Conservation (phyloP, 35 echinoderm and acorn worm species). For the Chiridota heheva region DNA sequence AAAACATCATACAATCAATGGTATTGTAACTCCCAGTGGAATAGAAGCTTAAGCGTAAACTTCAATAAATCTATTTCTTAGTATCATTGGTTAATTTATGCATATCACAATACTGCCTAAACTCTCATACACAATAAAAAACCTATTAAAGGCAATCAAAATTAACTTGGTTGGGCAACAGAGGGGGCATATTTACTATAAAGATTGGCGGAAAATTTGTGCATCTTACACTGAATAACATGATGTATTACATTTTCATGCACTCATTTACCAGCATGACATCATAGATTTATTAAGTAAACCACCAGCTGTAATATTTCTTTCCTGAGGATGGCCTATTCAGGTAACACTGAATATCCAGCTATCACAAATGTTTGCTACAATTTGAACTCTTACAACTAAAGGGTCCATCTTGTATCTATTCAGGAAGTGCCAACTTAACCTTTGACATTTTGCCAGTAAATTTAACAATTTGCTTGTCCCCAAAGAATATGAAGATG, state of each 20-base stretch:
- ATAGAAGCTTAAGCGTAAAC: neutral
- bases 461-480: too few species aligned
- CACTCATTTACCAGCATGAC: neutral
- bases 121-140: neutral
- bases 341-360: too few species aligned
- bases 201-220: neutral
- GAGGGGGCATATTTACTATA: neutral
- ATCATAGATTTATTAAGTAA: neutral
- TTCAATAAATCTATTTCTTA: neutral
- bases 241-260: neutral
- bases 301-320: too few species aligned
- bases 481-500: too few species aligned
- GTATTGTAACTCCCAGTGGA: neutral
- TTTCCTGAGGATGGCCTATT: too few species aligned
- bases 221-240: neutral
- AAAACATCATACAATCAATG: neutral
- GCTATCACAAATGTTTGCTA: too few species aligned
- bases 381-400: too few species aligned
- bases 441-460: too few species aligned
- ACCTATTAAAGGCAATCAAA: constrained; percentile 82
- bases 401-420: too few species aligned
- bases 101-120: neutral
- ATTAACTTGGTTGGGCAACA: constrained; percentile 35
- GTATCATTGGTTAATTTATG: neutral
- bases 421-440: too few species aligned